phyloP scores from a whole-genome alignment of 37 sponge, comb jelly and placozoan genomes.

The Spongia lamella region DNA sequence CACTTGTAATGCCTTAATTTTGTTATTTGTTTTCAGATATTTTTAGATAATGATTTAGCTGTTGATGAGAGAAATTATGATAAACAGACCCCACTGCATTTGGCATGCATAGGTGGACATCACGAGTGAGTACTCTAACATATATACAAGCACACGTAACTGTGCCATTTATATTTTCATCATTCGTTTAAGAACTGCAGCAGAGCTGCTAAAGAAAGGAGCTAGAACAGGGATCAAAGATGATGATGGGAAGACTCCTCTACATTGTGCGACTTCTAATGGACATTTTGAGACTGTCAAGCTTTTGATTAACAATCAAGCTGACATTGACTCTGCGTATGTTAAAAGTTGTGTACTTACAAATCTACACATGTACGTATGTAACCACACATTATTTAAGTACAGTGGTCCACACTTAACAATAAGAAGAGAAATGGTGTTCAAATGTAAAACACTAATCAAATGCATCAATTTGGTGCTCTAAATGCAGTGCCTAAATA shows the following conservation, averaged over 20 bases:
- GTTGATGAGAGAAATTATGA: conserved; percentile 52
- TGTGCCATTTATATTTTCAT: no score
- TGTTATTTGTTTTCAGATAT: neutral
- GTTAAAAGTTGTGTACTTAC: no score
- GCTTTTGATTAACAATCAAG: conserved; percentile 52
- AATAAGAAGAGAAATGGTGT: no score
- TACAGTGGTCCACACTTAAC: no score
- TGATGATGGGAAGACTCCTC: conserved; percentile 63
- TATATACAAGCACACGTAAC: no score
- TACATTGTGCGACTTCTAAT: conserved; percentile 62
- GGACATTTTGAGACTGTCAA: conserved; percentile 45
- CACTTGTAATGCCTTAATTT: no score
- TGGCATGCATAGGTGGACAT: conserved; percentile 47
- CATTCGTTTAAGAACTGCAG: neutral
- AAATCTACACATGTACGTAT: no score
- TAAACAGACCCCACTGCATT: conserved; percentile 65
- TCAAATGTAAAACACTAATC: no score
- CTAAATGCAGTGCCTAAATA: no score
- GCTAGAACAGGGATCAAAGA: conserved; percentile 41
- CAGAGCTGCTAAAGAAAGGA: no score
- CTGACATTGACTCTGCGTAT: conserved; percentile 41
- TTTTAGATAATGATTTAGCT: neutral
- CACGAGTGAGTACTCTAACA: conserved; percentile 12
- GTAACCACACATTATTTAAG: no score
- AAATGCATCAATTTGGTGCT: no score